A percentile compares a stretch with the other conserved stretches of the same genome.
Conservation (phyloP, 2,888 invertebrate species). For the Drosophila gaucha region DNA sequence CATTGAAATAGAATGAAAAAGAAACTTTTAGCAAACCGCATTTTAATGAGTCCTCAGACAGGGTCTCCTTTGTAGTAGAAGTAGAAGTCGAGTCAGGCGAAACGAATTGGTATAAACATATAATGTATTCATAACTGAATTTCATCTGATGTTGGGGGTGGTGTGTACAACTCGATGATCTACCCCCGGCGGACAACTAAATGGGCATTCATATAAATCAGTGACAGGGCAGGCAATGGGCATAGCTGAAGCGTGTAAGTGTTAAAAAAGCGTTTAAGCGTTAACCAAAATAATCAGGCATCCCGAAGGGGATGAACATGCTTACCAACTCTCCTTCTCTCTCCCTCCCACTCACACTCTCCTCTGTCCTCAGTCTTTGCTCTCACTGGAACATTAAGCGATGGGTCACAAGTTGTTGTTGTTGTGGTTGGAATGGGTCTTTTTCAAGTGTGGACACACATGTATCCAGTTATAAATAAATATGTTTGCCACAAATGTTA, state of each 20-base stretch:
- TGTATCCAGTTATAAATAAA: constrained; percentile 74
- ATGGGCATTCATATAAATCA: constrained; percentile 62
- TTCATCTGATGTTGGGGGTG: constrained; percentile 32
- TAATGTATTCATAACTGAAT: constrained; percentile 82
- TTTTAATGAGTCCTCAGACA: constrained; percentile 34
- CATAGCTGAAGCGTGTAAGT: constrained; percentile 78
- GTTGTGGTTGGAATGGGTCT: constrained; percentile 10
- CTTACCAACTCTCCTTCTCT: background rate
- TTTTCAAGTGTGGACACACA: constrained; percentile 62
- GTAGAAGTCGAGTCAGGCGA: constrained; percentile 41
- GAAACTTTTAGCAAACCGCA: constrained; percentile 55
- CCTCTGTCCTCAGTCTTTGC: background rate
- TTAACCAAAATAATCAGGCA: constrained; percentile 66
- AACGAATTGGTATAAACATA: constrained; percentile 58
- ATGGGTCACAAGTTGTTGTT: constrained; percentile 42
- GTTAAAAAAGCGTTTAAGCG: constrained; percentile 81
- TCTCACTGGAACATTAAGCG: constrained; percentile 51
- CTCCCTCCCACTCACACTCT: constrained; percentile 6
- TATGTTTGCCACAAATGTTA: constrained; percentile 71
- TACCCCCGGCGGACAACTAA: constrained; percentile 22
- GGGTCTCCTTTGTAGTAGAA: constrained; percentile 14
- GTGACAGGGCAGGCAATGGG: constrained; percentile 54
- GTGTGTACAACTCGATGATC: constrained; percentile 5
- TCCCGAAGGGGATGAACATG: constrained; percentile 18
- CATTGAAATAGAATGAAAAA: constrained; percentile 44